Conservation (phyloP, 2,888 invertebrate genomes). For the Ennomos quercinarius region DNA sequence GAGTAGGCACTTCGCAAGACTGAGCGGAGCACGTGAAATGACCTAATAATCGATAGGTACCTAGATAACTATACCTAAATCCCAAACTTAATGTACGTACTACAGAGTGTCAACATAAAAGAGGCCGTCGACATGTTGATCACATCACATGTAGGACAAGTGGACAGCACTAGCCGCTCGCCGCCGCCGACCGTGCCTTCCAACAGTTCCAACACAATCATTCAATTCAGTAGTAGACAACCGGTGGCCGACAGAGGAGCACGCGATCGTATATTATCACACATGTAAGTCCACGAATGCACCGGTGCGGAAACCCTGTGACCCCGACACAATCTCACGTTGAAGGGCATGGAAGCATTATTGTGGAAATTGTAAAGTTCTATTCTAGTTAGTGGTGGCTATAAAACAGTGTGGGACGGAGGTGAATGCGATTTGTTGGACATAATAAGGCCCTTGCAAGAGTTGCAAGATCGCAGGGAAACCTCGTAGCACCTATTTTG, state of each 20-base stretch:
- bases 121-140: too few relatives aligned
- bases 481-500: too few relatives aligned
- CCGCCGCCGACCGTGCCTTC: conserved; percentile 17
- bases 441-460: conserved; percentile 4
- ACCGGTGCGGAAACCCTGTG: conserved; percentile 43
- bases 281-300: conserved; percentile 56
- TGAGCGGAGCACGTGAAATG: too few relatives aligned
- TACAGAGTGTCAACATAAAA: too few relatives aligned
- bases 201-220: conserved; percentile 3
- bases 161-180: conserved; percentile 38
- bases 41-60: too few relatives aligned
- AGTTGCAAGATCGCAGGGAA: conserved; percentile 15
- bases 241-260: conserved; percentile 48
- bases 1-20: too few relatives aligned
- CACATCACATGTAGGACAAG: conserved; percentile 30
- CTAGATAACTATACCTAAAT: too few relatives aligned
- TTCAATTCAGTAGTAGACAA: conserved; percentile 51
- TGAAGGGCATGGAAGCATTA: conserved; percentile 30
- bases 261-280: conserved; percentile 42
- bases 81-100: too few relatives aligned
- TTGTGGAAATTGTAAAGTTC: conserved; percentile 21
- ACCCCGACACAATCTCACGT: conserved; percentile 34
- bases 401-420: conserved; percentile 2
- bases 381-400: conserved; percentile 2
- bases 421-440: conserved; percentile 24